Conservation (phyloP, 2,113 vertebrate genomes). For the Gnathonemus echidnorhynchus region DNA sequence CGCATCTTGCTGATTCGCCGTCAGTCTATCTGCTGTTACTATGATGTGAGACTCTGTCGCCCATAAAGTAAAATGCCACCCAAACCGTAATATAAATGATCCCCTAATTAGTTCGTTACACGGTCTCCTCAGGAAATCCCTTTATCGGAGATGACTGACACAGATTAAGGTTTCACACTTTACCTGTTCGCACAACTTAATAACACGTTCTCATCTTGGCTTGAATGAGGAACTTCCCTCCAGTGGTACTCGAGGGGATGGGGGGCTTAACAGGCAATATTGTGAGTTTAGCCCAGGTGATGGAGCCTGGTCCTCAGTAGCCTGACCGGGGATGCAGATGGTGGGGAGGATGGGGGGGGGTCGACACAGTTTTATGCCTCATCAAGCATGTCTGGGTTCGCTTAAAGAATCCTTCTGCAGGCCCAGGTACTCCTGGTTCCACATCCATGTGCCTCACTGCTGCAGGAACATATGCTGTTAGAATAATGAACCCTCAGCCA, state of each 20-base stretch:
- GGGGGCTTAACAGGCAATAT: background rate
- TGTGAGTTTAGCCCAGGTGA: background rate
- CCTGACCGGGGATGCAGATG: background rate
- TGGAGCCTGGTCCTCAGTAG: background rate
- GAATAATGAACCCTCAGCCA: background rate
- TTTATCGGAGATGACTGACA: background rate
- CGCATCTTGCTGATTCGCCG: background rate
- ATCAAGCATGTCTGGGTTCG: too few relatives aligned
- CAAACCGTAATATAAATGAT: background rate
- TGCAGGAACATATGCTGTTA: background rate
- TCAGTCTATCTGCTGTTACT: background rate
- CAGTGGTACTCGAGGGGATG: background rate
- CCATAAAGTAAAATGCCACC: background rate
- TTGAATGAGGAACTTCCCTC: background rate
- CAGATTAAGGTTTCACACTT: background rate
- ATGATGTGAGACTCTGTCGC: background rate
- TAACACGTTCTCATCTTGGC: background rate
- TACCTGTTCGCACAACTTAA: background rate
- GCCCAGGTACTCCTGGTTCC: background rate
- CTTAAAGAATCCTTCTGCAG: background rate
- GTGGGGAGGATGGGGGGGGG: too few relatives aligned
- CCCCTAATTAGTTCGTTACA: background rate
- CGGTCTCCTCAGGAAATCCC: background rate
- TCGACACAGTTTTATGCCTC: too few relatives aligned
- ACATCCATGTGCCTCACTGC: background rate